phyloP scores from a whole-genome alignment of 2,888 invertebrate genomes.

The Plagodis pulveraria region DNA sequence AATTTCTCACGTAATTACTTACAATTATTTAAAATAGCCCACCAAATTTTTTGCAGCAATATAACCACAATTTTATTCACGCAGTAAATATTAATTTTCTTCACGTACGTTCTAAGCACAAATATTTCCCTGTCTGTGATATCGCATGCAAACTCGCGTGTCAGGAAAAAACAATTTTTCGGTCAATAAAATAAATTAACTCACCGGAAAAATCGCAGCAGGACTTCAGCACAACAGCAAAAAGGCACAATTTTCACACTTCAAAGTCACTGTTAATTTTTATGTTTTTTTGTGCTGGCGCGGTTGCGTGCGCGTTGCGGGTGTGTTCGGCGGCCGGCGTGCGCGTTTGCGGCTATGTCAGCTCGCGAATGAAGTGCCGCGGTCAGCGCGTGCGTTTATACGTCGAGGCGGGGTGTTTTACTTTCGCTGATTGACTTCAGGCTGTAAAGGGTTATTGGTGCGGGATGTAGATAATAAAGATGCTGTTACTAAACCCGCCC shows the following conservation, averaged over 20 bases:
- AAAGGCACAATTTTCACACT: conserved; percentile 25
- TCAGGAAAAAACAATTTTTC: not conserved
- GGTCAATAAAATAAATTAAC: conserved; percentile 13
- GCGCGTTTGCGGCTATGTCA: conserved; percentile 59
- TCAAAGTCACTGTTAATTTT: conserved; percentile 15
- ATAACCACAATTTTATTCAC: not conserved
- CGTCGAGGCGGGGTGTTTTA: conserved; percentile 61
- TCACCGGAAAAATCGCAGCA: conserved; percentile 23
- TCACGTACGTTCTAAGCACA: not conserved
- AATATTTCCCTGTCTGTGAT: not conserved
- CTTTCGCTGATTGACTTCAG: conserved; percentile 67
- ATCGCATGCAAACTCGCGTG: not conserved
- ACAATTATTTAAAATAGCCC: not conserved
- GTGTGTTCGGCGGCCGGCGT: conserved; percentile 35
- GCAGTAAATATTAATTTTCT: not conserved
- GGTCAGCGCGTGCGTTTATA: conserved; percentile 67
- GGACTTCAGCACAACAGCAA: conserved; percentile 11
- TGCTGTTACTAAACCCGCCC: not conserved
- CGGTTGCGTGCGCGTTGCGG: conserved; percentile 38
- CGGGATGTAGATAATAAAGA: not conserved
- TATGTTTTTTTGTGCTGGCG: conserved; percentile 20
- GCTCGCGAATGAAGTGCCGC: conserved; percentile 70
- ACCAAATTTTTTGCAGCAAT: no score
- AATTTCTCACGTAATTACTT: not conserved
- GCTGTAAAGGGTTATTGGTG: conserved; percentile 38